Evolutionary conservation across 2,113 vertebrate genomes (phyloP), one percentile per base, ranked within the genome.

Genomic region (Talpa occidentalis): DNA sequence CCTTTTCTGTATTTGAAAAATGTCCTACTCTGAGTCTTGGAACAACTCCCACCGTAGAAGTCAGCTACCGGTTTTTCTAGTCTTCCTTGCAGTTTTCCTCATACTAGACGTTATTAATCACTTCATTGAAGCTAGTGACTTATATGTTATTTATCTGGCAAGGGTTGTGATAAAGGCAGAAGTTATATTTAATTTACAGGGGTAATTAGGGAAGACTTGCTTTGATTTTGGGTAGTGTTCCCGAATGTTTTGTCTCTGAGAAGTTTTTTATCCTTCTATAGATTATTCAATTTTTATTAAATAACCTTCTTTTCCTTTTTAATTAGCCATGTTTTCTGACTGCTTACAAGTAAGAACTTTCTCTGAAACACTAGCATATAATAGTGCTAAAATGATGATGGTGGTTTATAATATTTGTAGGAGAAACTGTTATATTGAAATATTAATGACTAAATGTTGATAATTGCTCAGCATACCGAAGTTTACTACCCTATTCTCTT

Each of bases 281-380:
- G 16, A 69, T 91, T 32, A 62, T 69, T 95, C 88, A n/a, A 54
- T 69, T 90, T 85, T 40, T 70, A 30, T 73, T 80, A 78, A 86
- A 47, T 72, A 84, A 70, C 35, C 28, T 6, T 10, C 7, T 67
- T 77, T 85, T 59, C 32, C 47, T 19, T 37, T 73, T 54, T 73
- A 70, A 78, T 7, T 67, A 85, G 3, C 16, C 28, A 78, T 35
- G 30, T 37, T n/a, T 21, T 86, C 73, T 89, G 93, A 22, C 21
- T 90, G 10, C 12, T 81, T 73, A 37, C 14, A 96, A 21, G 4
- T 11, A 42, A 74, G 56, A 70, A 89, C 2, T 19, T 69, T 54
- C 28, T 54, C 4, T 30, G 37, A 47, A 90, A 87, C 8, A 69
- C 15, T 73, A 37, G 26, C 2, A 19, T 67, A n/a, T 11, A 70